Evolutionary conservation across 92 coral and sea anemone genomes (phyloP), one percentile per base, ranked within the genome.

Genomic region (Montipora capitata): DNA sequence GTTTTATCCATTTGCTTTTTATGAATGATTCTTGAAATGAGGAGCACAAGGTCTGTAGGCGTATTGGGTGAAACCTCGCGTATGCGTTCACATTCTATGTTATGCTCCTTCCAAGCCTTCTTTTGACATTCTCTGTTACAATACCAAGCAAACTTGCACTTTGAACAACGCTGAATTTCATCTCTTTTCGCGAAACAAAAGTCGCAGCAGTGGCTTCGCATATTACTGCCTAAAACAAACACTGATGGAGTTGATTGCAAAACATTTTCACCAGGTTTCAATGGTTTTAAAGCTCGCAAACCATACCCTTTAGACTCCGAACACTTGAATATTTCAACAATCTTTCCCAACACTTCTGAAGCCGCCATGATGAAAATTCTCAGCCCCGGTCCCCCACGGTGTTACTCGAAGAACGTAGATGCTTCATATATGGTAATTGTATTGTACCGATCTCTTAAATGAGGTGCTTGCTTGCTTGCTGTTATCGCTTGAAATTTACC

Each of bases 51-150:
- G 74, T 96, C 98, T 40, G 96, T 91, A 40, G 99, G 99, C 42
- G 92, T 83, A 81, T 81, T 85, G 27, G 98, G 98, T 12, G 78
- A 86, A 57, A 92, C 88, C 15, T 52, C 76, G 27, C 73, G 73
- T 15, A 92, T 79, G 48, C 96, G 89, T 83, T 86, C 83, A 77
- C 99, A 97, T 83, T 98, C 99, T 41, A 79, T 80, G 90, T 93
- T 98, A 63, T 98, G 99, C 42, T 58, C 65, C 83, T 91, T 92
- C 99, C 99, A 98, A 3, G 98, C 99, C 58, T 82, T 89, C 68
- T 65, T 92, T 67, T 98, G 99, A 41, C 99, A 98, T 13, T 70
- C 81, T 51, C 83, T 80, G 9, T 94, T 90, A 80, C 99, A 98
- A 68, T 98, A 98, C 43, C 96, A 93, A 3, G 93, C 92, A 78